A percentile compares a stretch with the other conserved stretches of the same genome.
Evolutionary conservation across 2,113 vertebrate species (phyloP).

Genomic region (Bufo bufo): DNA sequence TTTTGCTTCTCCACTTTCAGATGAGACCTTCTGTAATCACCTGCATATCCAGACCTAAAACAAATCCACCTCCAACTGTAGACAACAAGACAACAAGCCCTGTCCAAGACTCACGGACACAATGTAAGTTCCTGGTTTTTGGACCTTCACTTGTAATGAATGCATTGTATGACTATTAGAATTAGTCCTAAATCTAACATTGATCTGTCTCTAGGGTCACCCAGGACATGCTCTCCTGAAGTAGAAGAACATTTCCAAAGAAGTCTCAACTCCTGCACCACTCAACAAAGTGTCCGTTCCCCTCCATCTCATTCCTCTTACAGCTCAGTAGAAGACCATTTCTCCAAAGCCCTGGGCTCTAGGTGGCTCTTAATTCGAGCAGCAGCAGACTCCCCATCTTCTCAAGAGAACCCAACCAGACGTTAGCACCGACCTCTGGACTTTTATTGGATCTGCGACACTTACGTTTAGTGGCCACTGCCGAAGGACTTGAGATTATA

Average conservation of each 20-base stretch:
- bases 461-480: not conserved
- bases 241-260: conserved; percentile 53
- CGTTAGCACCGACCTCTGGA: not conserved
- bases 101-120: not conserved
- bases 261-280: conserved; percentile 15
- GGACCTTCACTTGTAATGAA: not conserved
- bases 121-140: not conserved
- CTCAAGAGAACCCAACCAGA: not conserved
- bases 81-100: not conserved
- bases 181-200: not conserved
- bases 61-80: not conserved
- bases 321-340: conserved; percentile 43
- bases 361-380: conserved; percentile 45
- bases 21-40: conserved; percentile 62
- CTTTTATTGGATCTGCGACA: not conserved
- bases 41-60: conserved; percentile 54
- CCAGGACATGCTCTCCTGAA: not conserved
- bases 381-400: conserved; percentile 28
- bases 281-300: not conserved
- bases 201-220: not conserved
- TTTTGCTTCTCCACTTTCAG: conserved; percentile 33
- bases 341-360: conserved; percentile 45
- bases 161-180: not conserved
- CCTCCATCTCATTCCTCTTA: not conserved
- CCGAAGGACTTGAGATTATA: not conserved